Base-by-base conservation (phyloP, 1,140 invertebrate genomes). In the Saccostrea cuccullata region DNA sequence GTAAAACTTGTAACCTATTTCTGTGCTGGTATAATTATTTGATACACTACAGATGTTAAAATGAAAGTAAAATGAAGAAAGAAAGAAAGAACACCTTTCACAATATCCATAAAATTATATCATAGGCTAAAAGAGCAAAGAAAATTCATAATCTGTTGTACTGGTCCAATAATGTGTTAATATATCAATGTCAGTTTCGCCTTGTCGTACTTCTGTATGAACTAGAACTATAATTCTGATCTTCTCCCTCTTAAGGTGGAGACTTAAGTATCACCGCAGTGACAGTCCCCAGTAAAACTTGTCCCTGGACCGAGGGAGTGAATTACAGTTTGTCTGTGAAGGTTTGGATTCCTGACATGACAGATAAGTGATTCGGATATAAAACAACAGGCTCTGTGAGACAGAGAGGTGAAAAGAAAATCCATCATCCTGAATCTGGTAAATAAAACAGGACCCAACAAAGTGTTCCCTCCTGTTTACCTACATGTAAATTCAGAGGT, bases 381-480 rank as follows among this genome's bases (percentile, higher is more conserved):
- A 77, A 77, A 77, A 77, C 30, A 77, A 77, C 70, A 36, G 70
- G 26, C 70, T 13, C 70, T 30, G 70, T 77, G 70, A 77, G 23
- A 77, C 23, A 15, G 6, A 30, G 9, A 36, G 70, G 70, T 77
- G 70, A 77, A 26, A 36, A 30, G 26, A 15, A 36, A 30, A 77
- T 77, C 70, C 30, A 77, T 77, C 70, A 77, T 30, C 23, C 15
- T 17, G 70, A 40, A 77, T 36, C 30, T 17, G 70, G 26, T 77
- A 77, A 77, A 77, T 64, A 64, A 64, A 64, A 64, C n/a, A 64
- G n/a, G 58, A 64, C 58, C 58, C 58, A 64, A 64, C 58, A 64
- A 64, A 64, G 58, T 64, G 58, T 64, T 82, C 26, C 17, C 3
- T 20, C 20, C 20, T 30, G 30, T 26, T 47, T 82, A 11, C 23